Evolutionary conservation across 2,113 vertebrate species (phyloP).

Genomic region (Actenoides lindsayi): DNA sequence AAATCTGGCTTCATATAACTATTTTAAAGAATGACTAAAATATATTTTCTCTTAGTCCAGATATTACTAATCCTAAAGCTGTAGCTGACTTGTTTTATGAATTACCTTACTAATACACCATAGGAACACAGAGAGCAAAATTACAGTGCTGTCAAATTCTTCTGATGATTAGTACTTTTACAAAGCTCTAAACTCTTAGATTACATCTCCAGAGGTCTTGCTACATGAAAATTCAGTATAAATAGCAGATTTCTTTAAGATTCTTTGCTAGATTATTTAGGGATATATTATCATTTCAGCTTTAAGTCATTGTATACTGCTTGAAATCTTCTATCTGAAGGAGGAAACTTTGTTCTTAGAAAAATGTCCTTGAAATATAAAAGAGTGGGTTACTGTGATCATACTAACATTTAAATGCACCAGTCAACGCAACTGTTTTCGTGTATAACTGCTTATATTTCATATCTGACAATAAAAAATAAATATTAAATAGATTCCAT

Average conservation of each 20-base stretch:
- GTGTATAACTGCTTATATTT: not conserved
- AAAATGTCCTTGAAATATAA: not conserved
- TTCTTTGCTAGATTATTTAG: slow-evolving; percentile 1
- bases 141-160: not conserved
- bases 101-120: not conserved
- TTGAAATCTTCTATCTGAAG: not conserved
- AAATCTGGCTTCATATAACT: not conserved
- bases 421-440: not conserved
- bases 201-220: slow-evolving; percentile 14
- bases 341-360: not conserved
- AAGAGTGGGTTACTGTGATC: not conserved
- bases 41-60: not conserved
- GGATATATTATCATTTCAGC: not conserved
- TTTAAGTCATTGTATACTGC: not conserved
- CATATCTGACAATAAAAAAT: not conserved
- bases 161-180: not conserved
- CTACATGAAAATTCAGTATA: not conserved
- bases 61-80: not conserved
- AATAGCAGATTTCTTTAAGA: slow-evolving; percentile 23
- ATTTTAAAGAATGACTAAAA: not conserved
- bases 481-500: not conserved
- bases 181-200: slow-evolving; percentile 1
- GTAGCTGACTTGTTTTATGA: not conserved
- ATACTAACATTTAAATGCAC: not conserved
- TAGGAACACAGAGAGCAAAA: slow-evolving; percentile 5